Base-by-base conservation (phyloP, 2,797 vertebrate genomes). In the Furcifer pardalis region DNA sequence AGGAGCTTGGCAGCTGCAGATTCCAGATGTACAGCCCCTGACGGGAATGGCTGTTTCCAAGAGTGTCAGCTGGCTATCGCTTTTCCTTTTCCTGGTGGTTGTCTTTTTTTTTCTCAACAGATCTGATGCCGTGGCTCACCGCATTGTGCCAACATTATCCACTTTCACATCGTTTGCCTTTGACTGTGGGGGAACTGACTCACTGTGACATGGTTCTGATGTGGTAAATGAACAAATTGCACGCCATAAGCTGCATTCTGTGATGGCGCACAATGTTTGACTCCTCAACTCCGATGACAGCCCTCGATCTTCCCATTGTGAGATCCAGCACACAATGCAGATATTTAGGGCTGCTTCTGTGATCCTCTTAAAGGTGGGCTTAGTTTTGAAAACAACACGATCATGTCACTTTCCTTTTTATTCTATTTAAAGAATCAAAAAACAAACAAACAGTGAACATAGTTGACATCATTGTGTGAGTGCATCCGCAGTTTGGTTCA, bases 11-110 rank as follows among this genome's bases (percentile, higher is more conserved):
- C 93, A 94, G 87, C 89, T 91, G 87, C 52, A 52, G 46, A 66
- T 76, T 88, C 88, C 93, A 94, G 92, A 95, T 94, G 93, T 84
- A 56, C 75, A 84, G 83, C 49, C 83, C 60, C 91, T 92, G 79
- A 74, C 77, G 82, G 79, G 86, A 93, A 94, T 90, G 66, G 89
- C 56, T 81, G n/a, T 74, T 80, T 89, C 75, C 66, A 63, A 23
- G 83, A 84, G 74, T 80, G 80, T 88, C 90, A 93, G 84, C 88
- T 89, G 89, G 91, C 69, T 91, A 82, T 87, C 86, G 66, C 90
- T 90, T 91, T 90, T 74, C 7, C 56, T 89, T 76, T 85, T 91
- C 87, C 89, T 79, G 42, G 37, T 92, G 21, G 6, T 27, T 35
- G 7, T 32, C 32, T 3, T 81, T 81, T 19, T 62, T 91, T 88